Percentiles rank a stretch among this genome's conserved stretches.
Evolutionary conservation across 2,888 invertebrate genomes (phyloP).

Genomic region (Clanis bilineata): DNA sequence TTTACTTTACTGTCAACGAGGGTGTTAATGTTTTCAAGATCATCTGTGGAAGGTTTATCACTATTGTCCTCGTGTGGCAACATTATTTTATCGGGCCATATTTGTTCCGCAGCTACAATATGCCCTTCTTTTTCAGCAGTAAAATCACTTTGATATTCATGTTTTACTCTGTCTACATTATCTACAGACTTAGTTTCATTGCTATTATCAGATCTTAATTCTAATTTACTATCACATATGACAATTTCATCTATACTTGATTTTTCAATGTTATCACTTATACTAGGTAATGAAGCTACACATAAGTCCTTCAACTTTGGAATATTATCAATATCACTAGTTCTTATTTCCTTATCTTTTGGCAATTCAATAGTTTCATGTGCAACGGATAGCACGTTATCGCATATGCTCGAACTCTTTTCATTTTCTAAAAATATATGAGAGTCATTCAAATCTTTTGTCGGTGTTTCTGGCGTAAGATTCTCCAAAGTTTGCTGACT

Average conservation of each 20-base stretch:
- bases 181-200: conserved; percentile 75
- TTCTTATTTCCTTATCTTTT: conserved; percentile 59
- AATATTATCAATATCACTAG: conserved; percentile 64
- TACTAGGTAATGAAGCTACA: conserved; percentile 69
- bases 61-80: not conserved
- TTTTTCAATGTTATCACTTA: conserved; percentile 65
- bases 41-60: not conserved
- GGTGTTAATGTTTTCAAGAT: not conserved
- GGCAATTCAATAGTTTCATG: conserved; percentile 58
- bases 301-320: conserved; percentile 70
- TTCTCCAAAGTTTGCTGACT: conserved; percentile 75
- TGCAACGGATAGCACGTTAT: conserved; percentile 21
- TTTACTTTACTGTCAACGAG: not conserved
- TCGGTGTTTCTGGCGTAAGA: conserved; percentile 70
- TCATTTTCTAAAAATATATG: conserved; percentile 24
- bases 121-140: conserved; percentile 17
- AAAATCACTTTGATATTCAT: conserved; percentile 23
- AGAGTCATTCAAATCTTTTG: conserved; percentile 56
- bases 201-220: conserved; percentile 64
- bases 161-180: conserved; percentile 47
- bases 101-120: conserved; percentile 24
- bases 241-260: conserved; percentile 70
- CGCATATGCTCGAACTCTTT: conserved; percentile 20
- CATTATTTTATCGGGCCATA: conserved; percentile 15
- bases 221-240: conserved; percentile 70